Evolutionary conservation across 1,140 invertebrate species (phyloP).

Genomic region (Antheraea pernyi): DNA sequence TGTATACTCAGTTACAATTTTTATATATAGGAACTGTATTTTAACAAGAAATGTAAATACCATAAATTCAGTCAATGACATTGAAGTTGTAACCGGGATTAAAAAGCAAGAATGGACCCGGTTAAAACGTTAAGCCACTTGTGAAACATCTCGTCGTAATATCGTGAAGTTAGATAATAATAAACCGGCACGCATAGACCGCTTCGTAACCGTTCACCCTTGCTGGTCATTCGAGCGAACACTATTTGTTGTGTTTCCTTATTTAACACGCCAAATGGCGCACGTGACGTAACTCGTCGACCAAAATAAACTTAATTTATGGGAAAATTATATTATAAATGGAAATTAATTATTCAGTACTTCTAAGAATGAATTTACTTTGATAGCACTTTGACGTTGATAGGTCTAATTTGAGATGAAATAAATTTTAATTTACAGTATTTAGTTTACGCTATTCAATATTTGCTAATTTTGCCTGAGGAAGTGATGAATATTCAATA

Average conservation of each 20-base stretch:
- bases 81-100: too few species aligned
- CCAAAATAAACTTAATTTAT: neutral
- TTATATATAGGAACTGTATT: too few species aligned
- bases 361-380: neutral
- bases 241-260: slow-evolving; percentile 28
- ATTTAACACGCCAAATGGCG: slow-evolving; percentile 29
- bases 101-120: too few species aligned
- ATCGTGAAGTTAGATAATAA: slow-evolving; percentile 34
- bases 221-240: slow-evolving; percentile 20
- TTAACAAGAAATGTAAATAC: too few species aligned
- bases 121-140: too few species aligned
- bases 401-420: too few species aligned
- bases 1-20: too few species aligned
- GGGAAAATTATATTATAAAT: neutral
- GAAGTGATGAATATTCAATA: too few species aligned
- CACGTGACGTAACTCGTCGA: slow-evolving; percentile 23
- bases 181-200: slow-evolving; percentile 12
- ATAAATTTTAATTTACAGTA: too few species aligned
- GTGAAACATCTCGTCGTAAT: slow-evolving; percentile 17
- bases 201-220: slow-evolving; percentile 10
- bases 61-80: too few species aligned
- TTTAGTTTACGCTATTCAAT: too few species aligned
- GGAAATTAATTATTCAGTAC: neutral
- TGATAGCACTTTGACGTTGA: neutral
- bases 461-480: too few species aligned